Conservation (phyloP, 2,888 invertebrate genomes). For the Drosophila macrospina region DNA sequence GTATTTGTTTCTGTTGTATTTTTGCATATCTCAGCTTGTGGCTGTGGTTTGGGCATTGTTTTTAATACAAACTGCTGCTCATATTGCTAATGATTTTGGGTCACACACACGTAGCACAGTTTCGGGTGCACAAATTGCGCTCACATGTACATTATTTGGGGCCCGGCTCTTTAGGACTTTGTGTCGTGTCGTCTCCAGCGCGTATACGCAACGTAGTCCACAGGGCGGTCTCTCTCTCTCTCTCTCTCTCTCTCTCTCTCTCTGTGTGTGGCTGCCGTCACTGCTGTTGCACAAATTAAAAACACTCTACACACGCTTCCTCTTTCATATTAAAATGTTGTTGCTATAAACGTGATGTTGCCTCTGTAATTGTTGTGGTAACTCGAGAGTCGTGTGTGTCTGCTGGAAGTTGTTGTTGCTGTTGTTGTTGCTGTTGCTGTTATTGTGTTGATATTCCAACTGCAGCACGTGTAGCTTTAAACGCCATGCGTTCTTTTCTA, state of each 20-base stretch:
- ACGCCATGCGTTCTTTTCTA: conserved; percentile 8
- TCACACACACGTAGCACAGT: conserved; percentile 75
- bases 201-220: conserved; percentile 55
- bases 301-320: conserved; percentile 49
- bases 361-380: conserved; percentile 60
- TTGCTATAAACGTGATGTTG: conserved; percentile 65
- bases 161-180: conserved; percentile 4
- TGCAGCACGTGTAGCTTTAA: conserved; percentile 50
- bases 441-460: conserved; percentile 40
- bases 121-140: conserved; percentile 52
- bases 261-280: conserved; percentile 14
- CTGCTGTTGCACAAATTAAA: conserved; percentile 67
- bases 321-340: conserved; percentile 67
- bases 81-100: conserved; percentile 81
- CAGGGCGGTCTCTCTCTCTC: conserved; percentile 13
- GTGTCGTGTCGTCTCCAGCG: conserved; percentile 25
- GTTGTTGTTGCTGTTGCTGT: conserved; percentile 22
- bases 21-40: conserved; percentile 61
- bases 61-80: conserved; percentile 78
- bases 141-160: conserved; percentile 65
- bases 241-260: too few relatives aligned
- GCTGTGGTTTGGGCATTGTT: conserved; percentile 58
- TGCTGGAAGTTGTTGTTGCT: conserved; percentile 11
- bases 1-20: conserved; percentile 14
- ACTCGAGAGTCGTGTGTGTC: conserved; percentile 9